Base-by-base conservation (phyloP, 2,888 invertebrate genomes). In the Melangyna quadrimaculata region DNA sequence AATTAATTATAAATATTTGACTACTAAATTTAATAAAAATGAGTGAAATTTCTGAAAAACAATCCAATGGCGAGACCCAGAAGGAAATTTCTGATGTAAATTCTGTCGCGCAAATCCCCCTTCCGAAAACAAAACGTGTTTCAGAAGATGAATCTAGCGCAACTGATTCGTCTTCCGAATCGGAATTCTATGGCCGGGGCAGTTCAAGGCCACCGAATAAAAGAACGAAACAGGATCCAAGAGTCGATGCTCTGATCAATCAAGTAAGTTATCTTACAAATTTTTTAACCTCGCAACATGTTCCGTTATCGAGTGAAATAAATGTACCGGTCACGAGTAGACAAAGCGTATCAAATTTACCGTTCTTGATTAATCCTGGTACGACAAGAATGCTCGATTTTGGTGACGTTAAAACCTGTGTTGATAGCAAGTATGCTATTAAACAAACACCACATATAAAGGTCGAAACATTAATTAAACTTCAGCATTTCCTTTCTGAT, bases 401-500 rank as follows among this genome's bases (percentile, higher is more conserved):
- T n/a, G n/a, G n/a, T n/a, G n/a, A n/a, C n/a, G n/a, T n/a, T n/a
- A n/a, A n/a, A n/a, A n/a, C n/a, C n/a, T n/a, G n/a, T n/a, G n/a
- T n/a, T n/a, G n/a, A n/a, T n/a, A n/a, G n/a, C n/a, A n/a, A n/a
- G n/a, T n/a, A n/a, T n/a, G n/a, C n/a, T n/a, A n/a, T n/a, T n/a
- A n/a, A n/a, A n/a, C n/a, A n/a, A n/a, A n/a, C n/a, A n/a, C n/a
- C n/a, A n/a, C n/a, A n/a, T n/a, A n/a, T n/a, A n/a, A n/a, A n/a
- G n/a, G n/a, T n/a, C n/a, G n/a, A n/a, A n/a, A n/a, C 17, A 45
- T 29, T 57, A 8, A 19, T 70, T 8, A 70, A n/a, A 32, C 43
- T 45, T 12, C 32, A 59, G 59, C 59, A 71, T 59, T 71, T 71
- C 19, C 45, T 45, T 5, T 59, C 45, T 19, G 71, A 57, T 27